Evolutionary conservation across 2,113 vertebrate genomes (phyloP).

Genomic region (Azemiops feae): DNA sequence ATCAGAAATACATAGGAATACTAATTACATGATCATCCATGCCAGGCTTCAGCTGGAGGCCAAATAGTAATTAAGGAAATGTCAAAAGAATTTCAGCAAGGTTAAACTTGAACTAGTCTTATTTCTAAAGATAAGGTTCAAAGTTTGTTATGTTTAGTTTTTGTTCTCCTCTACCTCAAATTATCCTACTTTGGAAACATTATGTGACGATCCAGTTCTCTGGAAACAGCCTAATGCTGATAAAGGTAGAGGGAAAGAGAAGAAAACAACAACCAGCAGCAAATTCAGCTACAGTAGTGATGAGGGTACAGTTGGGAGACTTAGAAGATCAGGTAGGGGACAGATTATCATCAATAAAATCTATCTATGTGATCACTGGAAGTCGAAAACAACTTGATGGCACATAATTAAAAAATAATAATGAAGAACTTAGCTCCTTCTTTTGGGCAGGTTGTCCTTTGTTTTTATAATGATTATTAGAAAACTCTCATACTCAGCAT

Average conservation of each 20-base stretch:
- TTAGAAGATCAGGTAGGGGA: not conserved
- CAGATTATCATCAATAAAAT: not conserved
- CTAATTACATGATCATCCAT: not conserved
- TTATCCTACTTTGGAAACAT: not conserved
- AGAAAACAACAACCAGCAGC: not conserved
- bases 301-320: no score
- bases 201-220: not conserved
- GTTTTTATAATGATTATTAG: not conserved
- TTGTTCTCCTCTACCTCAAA: not conserved
- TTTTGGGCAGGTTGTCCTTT: not conserved
- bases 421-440: not conserved
- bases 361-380: not conserved
- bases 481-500: not conserved
- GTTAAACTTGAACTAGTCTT: not conserved
- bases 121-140: not conserved
- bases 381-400: not conserved
- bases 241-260: not conserved
- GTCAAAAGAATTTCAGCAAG: not conserved
- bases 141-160: not conserved
- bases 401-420: not conserved
- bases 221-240: not conserved
- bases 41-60: not conserved
- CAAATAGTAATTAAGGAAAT: not conserved
- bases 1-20: not conserved
- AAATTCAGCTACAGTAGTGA: not conserved